phyloP scores from a whole-genome alignment of 2,888 invertebrate genomes.

The Tromatobia lineatoria region DNA sequence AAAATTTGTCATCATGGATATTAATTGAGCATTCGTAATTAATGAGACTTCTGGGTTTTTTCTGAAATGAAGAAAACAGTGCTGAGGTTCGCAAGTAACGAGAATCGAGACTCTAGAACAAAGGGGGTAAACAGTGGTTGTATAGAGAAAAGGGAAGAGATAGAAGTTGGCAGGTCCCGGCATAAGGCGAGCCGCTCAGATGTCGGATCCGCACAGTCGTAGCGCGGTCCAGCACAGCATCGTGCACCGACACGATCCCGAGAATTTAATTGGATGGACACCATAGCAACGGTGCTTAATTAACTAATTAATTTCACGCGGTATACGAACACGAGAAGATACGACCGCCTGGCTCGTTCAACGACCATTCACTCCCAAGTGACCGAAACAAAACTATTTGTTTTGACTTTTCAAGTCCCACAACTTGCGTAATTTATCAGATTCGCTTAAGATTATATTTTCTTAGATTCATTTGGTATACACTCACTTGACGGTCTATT shows the following conservation, averaged over 20 bases:
- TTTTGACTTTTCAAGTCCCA: conserved; percentile 48
- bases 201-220: conserved; percentile 75
- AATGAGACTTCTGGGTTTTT: not conserved
- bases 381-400: conserved; percentile 33
- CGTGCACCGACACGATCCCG: conserved; percentile 71
- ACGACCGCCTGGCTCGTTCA: conserved; percentile 59
- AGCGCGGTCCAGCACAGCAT: conserved; percentile 51
- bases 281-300: conserved; percentile 82
- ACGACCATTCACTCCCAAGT: conserved; percentile 36
- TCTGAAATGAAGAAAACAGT: not conserved
- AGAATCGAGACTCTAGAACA: conserved; percentile 18
- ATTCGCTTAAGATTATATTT: conserved; percentile 45
- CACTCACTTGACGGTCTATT: not conserved
- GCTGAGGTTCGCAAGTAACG: conserved; percentile 68
- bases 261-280: conserved; percentile 84
- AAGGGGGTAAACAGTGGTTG: conserved; percentile 43
- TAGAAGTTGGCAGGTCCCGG: conserved; percentile 69
- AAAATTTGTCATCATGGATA: not conserved
- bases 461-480: not conserved
- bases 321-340: conserved; percentile 76
- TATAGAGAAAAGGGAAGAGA: conserved; percentile 26
- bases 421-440: conserved; percentile 39
- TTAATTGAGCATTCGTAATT: not conserved
- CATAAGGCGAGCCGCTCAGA: conserved; percentile 75
- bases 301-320: conserved; percentile 84